phyloP scores from a whole-genome alignment of 2,888 invertebrate species.

The Diplolepis rosae region DNA sequence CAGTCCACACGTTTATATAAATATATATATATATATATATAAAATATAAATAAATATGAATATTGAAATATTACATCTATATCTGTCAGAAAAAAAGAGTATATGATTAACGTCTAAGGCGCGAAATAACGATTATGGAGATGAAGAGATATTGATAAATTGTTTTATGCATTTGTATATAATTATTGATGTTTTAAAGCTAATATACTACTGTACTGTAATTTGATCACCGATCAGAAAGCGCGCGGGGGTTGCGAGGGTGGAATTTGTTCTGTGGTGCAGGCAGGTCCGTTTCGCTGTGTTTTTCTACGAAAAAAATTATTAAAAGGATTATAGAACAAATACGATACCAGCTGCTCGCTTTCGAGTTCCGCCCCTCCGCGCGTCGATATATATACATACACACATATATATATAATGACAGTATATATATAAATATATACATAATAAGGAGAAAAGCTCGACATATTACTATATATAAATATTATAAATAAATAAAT shows the following conservation, averaged over 20 bases:
- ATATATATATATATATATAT: conserved; percentile 69
- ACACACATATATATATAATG: conserved; percentile 49
- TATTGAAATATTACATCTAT: conserved; percentile 66
- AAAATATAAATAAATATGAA: conserved; percentile 59
- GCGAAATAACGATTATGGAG: conserved; percentile 60
- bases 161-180: conserved; percentile 74
- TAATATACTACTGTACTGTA: conserved; percentile 66
- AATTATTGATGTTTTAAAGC: conserved; percentile 73
- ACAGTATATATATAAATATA: conserved; percentile 33
- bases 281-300: conserved; percentile 41
- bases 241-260: conserved; percentile 48
- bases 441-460: conserved; percentile 41
- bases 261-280: conserved; percentile 48
- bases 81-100: conserved; percentile 56
- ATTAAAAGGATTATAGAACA: conserved; percentile 41
- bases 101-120: conserved; percentile 53
- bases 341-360: conserved; percentile 49
- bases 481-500: conserved; percentile 40
- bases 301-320: conserved; percentile 41
- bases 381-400: conserved; percentile 54
- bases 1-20: conserved; percentile 71
- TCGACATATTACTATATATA: conserved; percentile 41
- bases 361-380: conserved; percentile 58
- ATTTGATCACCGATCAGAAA: conserved; percentile 60
- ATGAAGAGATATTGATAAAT: conserved; percentile 64